Base-by-base conservation (phyloP, 2,113 vertebrate species). In the Thamnaconus septentrionalis region DNA sequence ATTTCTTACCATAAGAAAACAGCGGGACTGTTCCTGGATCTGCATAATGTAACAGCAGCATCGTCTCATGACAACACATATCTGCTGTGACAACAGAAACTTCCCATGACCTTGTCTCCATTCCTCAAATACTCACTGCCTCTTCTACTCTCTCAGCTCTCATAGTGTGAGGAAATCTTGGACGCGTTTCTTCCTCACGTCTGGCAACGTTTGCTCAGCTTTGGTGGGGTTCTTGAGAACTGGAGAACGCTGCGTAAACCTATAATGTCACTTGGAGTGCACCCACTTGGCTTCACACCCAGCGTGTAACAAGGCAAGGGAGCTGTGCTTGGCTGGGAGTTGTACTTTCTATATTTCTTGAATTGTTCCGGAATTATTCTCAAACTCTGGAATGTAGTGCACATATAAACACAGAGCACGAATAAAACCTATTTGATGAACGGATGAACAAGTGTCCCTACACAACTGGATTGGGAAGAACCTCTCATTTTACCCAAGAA, bases 21-120 rank as follows among this genome's bases (percentile, higher is more conserved):
- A 31, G 1, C 18, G 18, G 18, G 18, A 31, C 18, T 67, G 64
- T 51, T 6, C 66, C 58, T 59, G 59, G 48, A 11, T 87, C 83
- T 90, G 86, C 62, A 63, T 69, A 81, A 59, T 81, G 76, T 81
- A 60, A 81, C 62, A 52, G 59, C 56, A 69, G 43, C 54, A 69
- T 65, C 59, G 57, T 79, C 55, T 71, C 71, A 49, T 69, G 74
- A 75, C 68, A 66, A 68, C 66, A 40, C 76, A 68, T 46, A 66
- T 77, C 64, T 71, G 54, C 60, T 64, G 52, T 53, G 53, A 75
- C 83, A 73, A 83, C 71, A 71, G 71, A 81, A 76, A 65, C 62
- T 85, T 89, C 85, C 85, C 83, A 88, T 59, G 82, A 80, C 86
- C 83, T 52, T 59, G 41, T 53, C 57, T 63, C 72, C 69, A 73